Percentiles rank a stretch among this genome's conserved stretches.
These are phyloP conservation scores for Bovichtus diacanthus DNA, from an alignment of 2,797 vertebrate genomes.

Conservation along the genomic window DNA sequence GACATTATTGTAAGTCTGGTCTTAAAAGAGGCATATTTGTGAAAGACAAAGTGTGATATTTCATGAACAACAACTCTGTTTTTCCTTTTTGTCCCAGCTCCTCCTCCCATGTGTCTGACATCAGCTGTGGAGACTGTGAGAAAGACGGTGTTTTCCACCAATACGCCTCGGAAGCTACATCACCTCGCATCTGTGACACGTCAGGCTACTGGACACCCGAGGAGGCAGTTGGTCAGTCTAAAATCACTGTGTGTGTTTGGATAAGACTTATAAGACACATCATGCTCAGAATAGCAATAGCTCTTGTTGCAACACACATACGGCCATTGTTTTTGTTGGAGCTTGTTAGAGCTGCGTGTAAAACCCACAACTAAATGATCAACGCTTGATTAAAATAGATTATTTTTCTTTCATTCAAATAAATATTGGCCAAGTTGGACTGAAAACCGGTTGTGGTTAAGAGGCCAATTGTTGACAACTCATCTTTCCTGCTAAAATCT, in stretches of 20 bases:
- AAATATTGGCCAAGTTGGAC: constrained; percentile 4
- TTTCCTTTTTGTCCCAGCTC: constrained; percentile 42
- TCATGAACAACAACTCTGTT: constrained; percentile 21
- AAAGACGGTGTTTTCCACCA: constrained; percentile 90
- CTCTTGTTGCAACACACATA: neutral
- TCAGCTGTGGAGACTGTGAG: constrained; percentile 88
- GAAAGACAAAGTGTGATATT: neutral
- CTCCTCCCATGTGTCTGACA: constrained; percentile 60
- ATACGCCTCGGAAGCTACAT: constrained; percentile 90
- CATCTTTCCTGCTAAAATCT: constrained; percentile 2
- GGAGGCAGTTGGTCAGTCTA: constrained; percentile 92
- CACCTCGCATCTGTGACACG: constrained; percentile 92
- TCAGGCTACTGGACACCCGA: constrained; percentile 98
- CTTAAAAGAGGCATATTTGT: neutral
- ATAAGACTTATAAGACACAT: too few species aligned
- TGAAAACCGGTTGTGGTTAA: neutral
- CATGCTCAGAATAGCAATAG: neutral
- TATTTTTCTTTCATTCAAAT: constrained; percentile 10
- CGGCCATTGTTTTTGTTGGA: too few species aligned
- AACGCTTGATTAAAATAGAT: neutral
- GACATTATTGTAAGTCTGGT: neutral
- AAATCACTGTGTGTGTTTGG: neutral
- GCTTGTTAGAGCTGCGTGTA: constrained; percentile 3
- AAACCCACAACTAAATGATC: neutral
- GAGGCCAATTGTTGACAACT: constrained; percentile 3